Evolutionary conservation across 2,797 vertebrate genomes (phyloP), one percentile per base, ranked within the genome.

Genomic region (Numenius phaeopus): DNA sequence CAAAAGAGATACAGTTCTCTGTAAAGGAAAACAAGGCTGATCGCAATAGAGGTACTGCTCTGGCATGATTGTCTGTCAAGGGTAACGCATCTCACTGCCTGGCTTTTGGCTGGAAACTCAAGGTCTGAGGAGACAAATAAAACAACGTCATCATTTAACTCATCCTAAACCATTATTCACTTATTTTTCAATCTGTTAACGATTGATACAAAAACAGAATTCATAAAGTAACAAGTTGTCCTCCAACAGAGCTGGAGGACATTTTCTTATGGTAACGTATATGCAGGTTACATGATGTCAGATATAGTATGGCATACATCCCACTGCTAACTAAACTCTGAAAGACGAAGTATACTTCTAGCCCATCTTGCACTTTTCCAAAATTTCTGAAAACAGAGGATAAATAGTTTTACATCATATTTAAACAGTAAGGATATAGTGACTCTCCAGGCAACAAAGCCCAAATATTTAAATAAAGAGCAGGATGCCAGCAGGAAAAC

Each of bases 321-420:
- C 59, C 23, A 14, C 47, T 32, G 54, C 39, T 79, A 91, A 93
- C 67, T 94, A 83, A 97, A 91, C 84, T 85, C 54, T 83, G 49
- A 91, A 83, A 94, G 89, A 93, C 39, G 71, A 86, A 30, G 26
- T 18, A 21, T 49, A 62, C 22, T 80, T 78, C 55, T 61, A 83
- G 46, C 15, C 19, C 14, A 39, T n/a, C 49, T 42, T 46, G 32
- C 76, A 52, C 55, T 77, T 62, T 27, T 46, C 23, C 54, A 62
- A 29, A 54, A 39, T n/a, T 34, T 47, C 23, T 2, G 2, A 79
- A 69, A 62, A 5, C 4, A 49, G 55, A 77, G 3, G 20, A 65
- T 40, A 57, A 76, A 82, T 58, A 70, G 27, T 39, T 88, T 81
- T 69, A 54, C 11, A 30, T 65, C 8, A 9, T 64, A 22, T 70